phyloP scores from a whole-genome alignment of 2,797 vertebrate species.

The Coendou prehensilis region DNA sequence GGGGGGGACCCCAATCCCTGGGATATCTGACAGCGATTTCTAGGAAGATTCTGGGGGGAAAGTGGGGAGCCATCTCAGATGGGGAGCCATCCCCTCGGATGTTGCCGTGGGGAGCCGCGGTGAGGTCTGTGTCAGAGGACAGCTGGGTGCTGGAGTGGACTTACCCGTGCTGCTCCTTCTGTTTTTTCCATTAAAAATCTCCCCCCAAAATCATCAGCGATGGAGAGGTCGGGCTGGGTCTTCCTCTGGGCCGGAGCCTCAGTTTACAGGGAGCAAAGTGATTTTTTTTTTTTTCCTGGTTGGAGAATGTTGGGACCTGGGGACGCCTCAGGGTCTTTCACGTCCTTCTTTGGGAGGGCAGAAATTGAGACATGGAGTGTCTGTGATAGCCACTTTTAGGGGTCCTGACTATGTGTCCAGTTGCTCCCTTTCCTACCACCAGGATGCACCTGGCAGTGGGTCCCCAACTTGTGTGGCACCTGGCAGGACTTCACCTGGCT shows the following conservation, averaged over 20 bases:
- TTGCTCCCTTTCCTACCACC: neutral
- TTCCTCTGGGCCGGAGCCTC: neutral
- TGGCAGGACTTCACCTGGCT: neutral
- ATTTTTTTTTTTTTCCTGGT: neutral
- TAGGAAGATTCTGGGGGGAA: neutral
- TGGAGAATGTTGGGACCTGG: neutral
- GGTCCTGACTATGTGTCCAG: neutral
- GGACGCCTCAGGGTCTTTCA: neutral
- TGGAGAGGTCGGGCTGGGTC: neutral
- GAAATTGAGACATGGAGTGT: neutral
- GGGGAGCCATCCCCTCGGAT: neutral
- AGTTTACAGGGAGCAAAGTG: neutral
- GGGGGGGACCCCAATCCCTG: neutral
- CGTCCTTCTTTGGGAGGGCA: neutral
- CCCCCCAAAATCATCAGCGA: neutral
- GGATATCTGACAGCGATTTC: neutral
- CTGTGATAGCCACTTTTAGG: neutral
- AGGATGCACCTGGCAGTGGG: rapidly evolving
- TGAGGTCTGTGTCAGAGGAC: neutral
- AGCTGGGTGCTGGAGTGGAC: neutral
- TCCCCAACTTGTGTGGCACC: neutral
- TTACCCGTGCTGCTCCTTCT: rapidly evolving
- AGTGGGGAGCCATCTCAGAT: neutral
- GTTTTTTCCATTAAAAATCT: neutral
- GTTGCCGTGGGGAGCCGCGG: neutral